These are phyloP conservation scores for Lordiphosa collinella DNA, from an alignment of 1,140 invertebrate species.

Conservation along the genomic window DNA sequence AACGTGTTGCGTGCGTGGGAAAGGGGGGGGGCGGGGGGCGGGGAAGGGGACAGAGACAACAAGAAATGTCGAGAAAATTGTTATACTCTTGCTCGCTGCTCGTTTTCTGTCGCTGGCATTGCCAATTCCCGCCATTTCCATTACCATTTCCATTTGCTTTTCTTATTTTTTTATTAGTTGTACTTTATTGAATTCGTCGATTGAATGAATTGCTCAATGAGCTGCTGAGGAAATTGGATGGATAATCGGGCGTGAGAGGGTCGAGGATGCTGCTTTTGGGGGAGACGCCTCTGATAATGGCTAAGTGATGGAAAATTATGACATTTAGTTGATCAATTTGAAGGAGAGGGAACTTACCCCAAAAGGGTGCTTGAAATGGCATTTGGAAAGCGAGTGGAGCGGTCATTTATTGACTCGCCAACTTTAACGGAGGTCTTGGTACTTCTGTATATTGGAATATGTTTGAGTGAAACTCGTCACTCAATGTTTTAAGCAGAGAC, in stretches of 20 bases:
- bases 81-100: constrained; percentile 47
- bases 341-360: not conserved
- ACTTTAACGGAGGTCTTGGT: too few species aligned
- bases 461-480: too few species aligned
- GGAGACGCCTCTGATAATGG: not conserved
- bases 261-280: not conserved
- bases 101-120: constrained; percentile 20
- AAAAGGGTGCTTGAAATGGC: too few species aligned
- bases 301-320: constrained; percentile 28
- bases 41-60: constrained; percentile 13
- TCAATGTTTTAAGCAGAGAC: too few species aligned
- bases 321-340: constrained; percentile 29
- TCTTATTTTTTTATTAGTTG: constrained; percentile 67
- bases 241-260: constrained; percentile 4
- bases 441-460: too few species aligned
- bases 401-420: too few species aligned
- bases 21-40: constrained; percentile 30
- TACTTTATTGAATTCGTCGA: constrained; percentile 74
- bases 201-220: constrained; percentile 74
- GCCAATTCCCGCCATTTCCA: constrained; percentile 21
- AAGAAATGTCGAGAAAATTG: constrained; percentile 71
- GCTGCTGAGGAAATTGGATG: constrained; percentile 33
- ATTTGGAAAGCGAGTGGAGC: not conserved
- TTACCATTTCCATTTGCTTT: constrained; percentile 49
- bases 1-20: not conserved